These are phyloP conservation scores for Morone chrysops DNA, from an alignment of 2,113 vertebrate species.

Conservation along the genomic window DNA sequence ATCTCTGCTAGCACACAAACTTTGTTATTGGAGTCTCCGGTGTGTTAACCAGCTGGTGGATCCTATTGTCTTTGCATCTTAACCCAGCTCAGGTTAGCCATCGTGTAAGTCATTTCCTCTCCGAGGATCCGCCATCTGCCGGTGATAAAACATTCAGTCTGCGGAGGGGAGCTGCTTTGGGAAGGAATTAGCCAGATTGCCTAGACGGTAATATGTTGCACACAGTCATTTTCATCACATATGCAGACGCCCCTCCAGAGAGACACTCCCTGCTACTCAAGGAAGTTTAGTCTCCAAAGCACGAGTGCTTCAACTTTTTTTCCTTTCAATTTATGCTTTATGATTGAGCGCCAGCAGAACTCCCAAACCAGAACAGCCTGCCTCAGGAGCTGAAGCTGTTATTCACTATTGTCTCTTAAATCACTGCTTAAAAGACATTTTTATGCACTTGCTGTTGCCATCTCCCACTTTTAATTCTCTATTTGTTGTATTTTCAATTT, in stretches of 20 bases:
- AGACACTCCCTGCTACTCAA: slow-evolving; percentile 23
- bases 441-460: slow-evolving; percentile 5
- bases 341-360: slow-evolving; percentile 11
- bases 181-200: slow-evolving; percentile 61
- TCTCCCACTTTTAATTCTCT: background rate
- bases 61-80: slow-evolving; percentile 60
- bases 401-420: background rate
- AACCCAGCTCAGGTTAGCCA: slow-evolving; percentile 65
- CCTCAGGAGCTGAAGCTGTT: background rate
- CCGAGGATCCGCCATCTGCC: slow-evolving; percentile 60
- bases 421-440: slow-evolving; percentile 17
- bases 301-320: background rate
- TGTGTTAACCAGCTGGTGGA: slow-evolving; percentile 73
- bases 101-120: slow-evolving; percentile 62
- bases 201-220: slow-evolving; percentile 30
- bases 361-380: slow-evolving; percentile 9
- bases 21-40: slow-evolving; percentile 65
- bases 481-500: background rate
- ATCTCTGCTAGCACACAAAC: slow-evolving; percentile 61
- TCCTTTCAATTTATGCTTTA: slow-evolving; percentile 22
- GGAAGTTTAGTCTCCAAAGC: slow-evolving; percentile 38
- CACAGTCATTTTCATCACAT: slow-evolving; percentile 40
- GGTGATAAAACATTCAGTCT: slow-evolving; percentile 53
- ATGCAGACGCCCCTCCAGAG: slow-evolving; percentile 27
- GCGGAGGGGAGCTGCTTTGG: slow-evolving; percentile 28